Evolutionary conservation across 2,888 invertebrate genomes (phyloP), one percentile per base, ranked within the genome.

Genomic region (Caradrina kadenii): DNA sequence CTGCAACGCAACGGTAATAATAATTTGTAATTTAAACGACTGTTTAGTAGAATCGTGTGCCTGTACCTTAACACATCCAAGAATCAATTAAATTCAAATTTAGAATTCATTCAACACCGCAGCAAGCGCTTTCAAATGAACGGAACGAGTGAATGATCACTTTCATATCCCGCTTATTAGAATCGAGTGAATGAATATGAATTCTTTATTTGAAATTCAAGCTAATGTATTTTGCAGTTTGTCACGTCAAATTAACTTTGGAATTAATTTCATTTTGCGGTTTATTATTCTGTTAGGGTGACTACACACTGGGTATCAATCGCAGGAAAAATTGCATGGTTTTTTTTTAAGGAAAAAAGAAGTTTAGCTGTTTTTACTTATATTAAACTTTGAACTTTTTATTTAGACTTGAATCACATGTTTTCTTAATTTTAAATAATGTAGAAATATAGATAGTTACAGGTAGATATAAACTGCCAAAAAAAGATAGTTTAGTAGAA

Each of bases 161-260:
- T 75, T 84, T 82, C 84, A 85, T 81, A 84, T 68, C 73, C 69
- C 75, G 58, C 77, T 82, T 85, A 85, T 83, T 78, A 82, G 74
- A 78, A 78, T 73, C 63, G 69, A 77, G 68, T 79, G 82, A 83
- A 74, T 80, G 77, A 74, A 79, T 77, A 80, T 75, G 80, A 80
- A 85, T 80, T 82, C 76, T 81, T 78, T 83, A 78, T 83, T 79
- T 79, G 69, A 78, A 82, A 73, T 75, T 70, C 81, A 68, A 72
- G 61, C 67, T 73, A 65, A 74, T 74, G 64, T 56, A 60, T 79
- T 79, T 75, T 61, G 63, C 61, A 60, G 66, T 73, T 66, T 75
- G 69, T 75, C 73, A 77, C 73, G 70, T 73, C 79, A 81, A 77
- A 83, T 83, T 81, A 79, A 71, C 58, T 77, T 63, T 35, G 4